phyloP scores from a whole-genome alignment of 2,797 vertebrate genomes.

The Oreonectes daqikongensis region DNA sequence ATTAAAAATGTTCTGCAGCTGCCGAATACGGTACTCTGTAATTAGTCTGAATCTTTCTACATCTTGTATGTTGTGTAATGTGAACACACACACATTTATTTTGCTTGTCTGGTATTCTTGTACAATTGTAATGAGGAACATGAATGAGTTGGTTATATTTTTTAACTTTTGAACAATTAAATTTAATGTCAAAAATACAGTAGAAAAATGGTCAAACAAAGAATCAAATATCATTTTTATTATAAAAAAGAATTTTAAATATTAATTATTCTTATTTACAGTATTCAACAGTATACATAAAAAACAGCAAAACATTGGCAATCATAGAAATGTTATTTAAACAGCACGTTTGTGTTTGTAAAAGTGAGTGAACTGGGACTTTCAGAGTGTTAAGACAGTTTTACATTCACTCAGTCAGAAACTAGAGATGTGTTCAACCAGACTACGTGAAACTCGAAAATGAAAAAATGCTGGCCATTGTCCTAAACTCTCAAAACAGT shows the following conservation, averaged over 20 bases:
- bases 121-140: too few relatives aligned
- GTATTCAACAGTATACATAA: slow-evolving; percentile 88
- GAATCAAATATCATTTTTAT: slow-evolving; percentile 77
- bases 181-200: neutral
- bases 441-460: slow-evolving; percentile 48
- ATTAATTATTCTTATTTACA: slow-evolving; percentile 99
- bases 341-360: slow-evolving; percentile 82
- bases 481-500: slow-evolving; percentile 54
- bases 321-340: slow-evolving; percentile 90
- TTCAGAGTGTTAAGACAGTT: slow-evolving; percentile 73
- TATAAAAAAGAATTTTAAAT: slow-evolving; percentile 87
- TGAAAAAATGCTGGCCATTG: slow-evolving; percentile 45
- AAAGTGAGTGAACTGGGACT: slow-evolving; percentile 81
- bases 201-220: slow-evolving; percentile 32
- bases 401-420: slow-evolving; percentile 78
- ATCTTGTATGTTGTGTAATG: too few relatives aligned
- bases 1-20: too few relatives aligned
- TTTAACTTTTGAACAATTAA: too few relatives aligned
- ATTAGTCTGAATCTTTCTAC: too few relatives aligned
- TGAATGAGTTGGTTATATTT: too few relatives aligned
- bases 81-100: too few relatives aligned
- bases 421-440: slow-evolving; percentile 70
- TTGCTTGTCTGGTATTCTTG: too few relatives aligned
- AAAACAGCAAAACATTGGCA: slow-evolving; percentile 79
- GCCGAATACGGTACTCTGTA: too few relatives aligned